Evolutionary conservation across 2,797 vertebrate genomes (phyloP).

Genomic region (Enteromius treurensis): DNA sequence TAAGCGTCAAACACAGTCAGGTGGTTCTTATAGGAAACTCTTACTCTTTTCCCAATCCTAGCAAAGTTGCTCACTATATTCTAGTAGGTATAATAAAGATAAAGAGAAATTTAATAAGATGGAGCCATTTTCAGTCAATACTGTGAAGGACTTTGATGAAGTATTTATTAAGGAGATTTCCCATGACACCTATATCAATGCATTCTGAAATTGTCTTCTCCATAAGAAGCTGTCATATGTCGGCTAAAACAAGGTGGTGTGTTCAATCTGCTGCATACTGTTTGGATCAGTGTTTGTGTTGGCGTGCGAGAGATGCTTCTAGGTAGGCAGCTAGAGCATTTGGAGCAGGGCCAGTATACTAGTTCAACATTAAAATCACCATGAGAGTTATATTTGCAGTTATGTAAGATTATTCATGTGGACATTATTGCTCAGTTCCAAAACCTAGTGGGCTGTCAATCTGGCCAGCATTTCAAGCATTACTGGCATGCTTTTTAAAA

Average conservation of each 20-base stretch:
- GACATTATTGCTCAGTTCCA: slow-evolving; percentile 7
- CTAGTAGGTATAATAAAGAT: background rate
- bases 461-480: slow-evolving; percentile 2
- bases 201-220: background rate
- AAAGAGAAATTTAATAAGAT: background rate
- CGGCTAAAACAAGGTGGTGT: background rate
- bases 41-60: background rate
- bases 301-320: background rate
- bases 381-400: background rate
- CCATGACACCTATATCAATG: background rate
- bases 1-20: background rate
- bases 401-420: slow-evolving; percentile 3
- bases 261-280: background rate
- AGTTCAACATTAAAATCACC: background rate
- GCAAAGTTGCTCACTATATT: background rate
- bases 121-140: background rate
- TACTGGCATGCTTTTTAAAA: background rate
- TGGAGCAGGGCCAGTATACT: slow-evolving; percentile 18
- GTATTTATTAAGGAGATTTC: background rate
- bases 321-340: slow-evolving; percentile 16
- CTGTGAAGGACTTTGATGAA: background rate
- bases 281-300: slow-evolving; percentile 1
- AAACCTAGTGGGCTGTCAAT: slow-evolving; percentile 9
- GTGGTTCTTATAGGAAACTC: background rate
- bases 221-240: background rate